A percentile compares a stretch with the other conserved stretches of the same genome.
These are phyloP conservation scores for Myotis vivesi DNA, from an alignment of 2,797 vertebrate species.

Conservation along the genomic window DNA sequence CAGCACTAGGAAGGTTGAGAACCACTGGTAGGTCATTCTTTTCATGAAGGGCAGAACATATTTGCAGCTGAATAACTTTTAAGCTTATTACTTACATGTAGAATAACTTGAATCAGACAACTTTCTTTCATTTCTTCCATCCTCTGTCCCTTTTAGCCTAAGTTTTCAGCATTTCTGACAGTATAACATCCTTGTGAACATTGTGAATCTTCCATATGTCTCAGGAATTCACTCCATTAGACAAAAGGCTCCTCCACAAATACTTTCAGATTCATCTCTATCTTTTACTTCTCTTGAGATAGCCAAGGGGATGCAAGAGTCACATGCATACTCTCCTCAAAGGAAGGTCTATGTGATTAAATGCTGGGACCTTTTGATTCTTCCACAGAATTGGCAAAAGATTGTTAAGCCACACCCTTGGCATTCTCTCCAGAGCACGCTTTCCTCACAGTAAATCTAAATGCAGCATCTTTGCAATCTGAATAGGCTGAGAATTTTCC, in stretches of 20 bases:
- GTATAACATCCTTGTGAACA: neutral
- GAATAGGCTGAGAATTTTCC: neutral
- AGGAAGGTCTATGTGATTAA: neutral
- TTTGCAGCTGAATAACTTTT: neutral
- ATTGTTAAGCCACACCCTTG: neutral
- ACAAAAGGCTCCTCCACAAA: neutral
- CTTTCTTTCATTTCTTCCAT: neutral
- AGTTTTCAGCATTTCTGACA: neutral
- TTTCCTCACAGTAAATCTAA: neutral
- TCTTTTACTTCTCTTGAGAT: neutral
- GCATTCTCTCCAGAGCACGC: neutral
- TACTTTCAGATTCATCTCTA: neutral
- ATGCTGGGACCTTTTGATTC: neutral
- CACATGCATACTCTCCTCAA: neutral
- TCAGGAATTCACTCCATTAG: neutral
- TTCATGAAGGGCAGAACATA: neutral
- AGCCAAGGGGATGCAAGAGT: neutral
- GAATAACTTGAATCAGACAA: neutral
- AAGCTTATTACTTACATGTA: neutral
- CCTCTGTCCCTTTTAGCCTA: neutral
- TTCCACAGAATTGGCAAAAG: neutral
- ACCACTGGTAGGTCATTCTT: neutral
- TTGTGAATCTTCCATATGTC: neutral
- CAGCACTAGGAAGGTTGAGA: too few species aligned
- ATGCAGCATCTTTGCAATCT: neutral